Base-by-base conservation (phyloP, 2,888 invertebrate genomes). In the Myopa tessellatipennis region DNA sequence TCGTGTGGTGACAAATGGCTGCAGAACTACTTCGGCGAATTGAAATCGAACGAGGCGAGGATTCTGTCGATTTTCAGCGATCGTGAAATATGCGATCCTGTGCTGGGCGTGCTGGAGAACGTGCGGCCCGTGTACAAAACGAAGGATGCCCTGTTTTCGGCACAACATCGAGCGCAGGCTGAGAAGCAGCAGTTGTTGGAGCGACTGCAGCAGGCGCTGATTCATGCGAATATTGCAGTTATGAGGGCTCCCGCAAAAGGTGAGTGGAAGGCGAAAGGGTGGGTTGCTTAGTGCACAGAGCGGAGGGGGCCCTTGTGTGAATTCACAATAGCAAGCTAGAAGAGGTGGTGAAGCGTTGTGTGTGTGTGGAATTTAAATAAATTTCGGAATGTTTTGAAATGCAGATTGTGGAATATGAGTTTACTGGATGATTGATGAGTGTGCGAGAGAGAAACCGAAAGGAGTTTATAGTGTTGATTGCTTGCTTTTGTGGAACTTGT, bases 191-290 rank as follows among this genome's bases (percentile, higher is more conserved):
- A 92, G 75, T 87, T 91, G 72, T 88, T 90, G 2, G 92, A 91
- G 1, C 90, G 93, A 73, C 85, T 90, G 4, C 86, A 90, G 75
- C 91, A 91, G 83, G 93, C 95, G 0, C 87, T 95, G 34, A 88
- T 91, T 0, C 88, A 93, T 1, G 92, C 93, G 78, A 93, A 93
- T 86, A 94, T 95, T 86, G 94, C 94, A 16, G 92, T 96, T 7
- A 90, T 95, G 45, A 90, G 94, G 79, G 94, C 95, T 0, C 94
- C 95, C 0, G 88, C 90, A 82, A 91, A 92, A 83, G 93, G 94
- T 93, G 85, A 79, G 79, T 75, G 8, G n/a, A 40, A 8, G 55
- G 14, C 26, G n/a, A 16, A 58, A 12, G 5, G 16, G 58, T 10
- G 10, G 40, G 68, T 55, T 52, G 52, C 10, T 58, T 14, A 36